Percentiles rank a stretch among this genome's conserved stretches.
Evolutionary conservation across 2,113 vertebrate genomes (phyloP).

Genomic region (Trinectes maculatus): DNA sequence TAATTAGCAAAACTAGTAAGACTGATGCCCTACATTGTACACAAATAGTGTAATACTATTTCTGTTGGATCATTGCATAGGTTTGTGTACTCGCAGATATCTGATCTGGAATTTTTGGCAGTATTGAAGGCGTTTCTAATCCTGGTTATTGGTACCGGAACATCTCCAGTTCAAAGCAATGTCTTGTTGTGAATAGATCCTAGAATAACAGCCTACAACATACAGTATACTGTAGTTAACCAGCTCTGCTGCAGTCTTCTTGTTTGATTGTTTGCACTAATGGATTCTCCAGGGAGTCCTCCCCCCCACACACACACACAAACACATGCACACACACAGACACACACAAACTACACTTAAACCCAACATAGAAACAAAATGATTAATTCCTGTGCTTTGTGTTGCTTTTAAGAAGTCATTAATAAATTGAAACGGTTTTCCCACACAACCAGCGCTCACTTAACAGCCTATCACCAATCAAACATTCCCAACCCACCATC

Average conservation of each 20-base stretch:
- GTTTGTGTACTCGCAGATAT: too few relatives aligned
- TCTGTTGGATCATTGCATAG: too few relatives aligned
- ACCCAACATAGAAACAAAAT: not conserved
- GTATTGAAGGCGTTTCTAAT: too few relatives aligned
- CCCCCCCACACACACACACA: slow-evolving; percentile 14
- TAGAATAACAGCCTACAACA: not conserved
- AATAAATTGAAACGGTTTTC: slow-evolving; percentile 5
- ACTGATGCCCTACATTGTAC: too few relatives aligned
- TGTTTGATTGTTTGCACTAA: slow-evolving; percentile 33
- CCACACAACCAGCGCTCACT: not conserved
- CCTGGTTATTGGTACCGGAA: too few relatives aligned
- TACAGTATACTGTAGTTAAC: not conserved
- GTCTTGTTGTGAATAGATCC: not conserved
- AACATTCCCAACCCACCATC: not conserved
- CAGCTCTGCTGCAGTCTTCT: slow-evolving; percentile 5
- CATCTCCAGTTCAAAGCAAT: not conserved
- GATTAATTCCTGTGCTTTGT: slow-evolving; percentile 17
- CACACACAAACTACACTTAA: not conserved
- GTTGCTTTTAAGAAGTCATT: slow-evolving; percentile 35
- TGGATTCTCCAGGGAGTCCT: slow-evolving; percentile 18
- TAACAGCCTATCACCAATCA: slow-evolving; percentile 3
- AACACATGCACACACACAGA: not conserved
- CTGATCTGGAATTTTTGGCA: too few relatives aligned
- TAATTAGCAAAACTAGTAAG: too few relatives aligned
- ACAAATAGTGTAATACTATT: too few relatives aligned